Percentiles rank a stretch among this genome's conserved stretches.
Conservation (phyloP, 2,888 invertebrate species). For the Clunio marinus region DNA sequence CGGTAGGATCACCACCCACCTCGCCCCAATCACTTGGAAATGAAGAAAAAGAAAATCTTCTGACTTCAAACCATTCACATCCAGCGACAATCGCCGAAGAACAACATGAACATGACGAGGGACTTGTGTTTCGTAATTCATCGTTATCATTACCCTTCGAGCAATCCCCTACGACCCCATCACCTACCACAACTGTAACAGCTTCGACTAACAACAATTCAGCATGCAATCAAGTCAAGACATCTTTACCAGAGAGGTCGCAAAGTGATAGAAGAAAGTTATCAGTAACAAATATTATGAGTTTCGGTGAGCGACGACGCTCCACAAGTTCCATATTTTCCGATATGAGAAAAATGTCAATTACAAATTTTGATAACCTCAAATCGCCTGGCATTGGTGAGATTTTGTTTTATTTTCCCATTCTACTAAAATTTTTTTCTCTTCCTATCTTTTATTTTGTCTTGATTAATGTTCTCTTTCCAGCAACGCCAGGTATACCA, state of each 20-base stretch:
- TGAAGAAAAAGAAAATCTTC: conserved; percentile 8
- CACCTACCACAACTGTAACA: conserved; percentile 43
- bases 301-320: conserved; percentile 51
- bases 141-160: conserved; percentile 44
- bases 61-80: background rate
- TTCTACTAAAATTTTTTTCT: background rate
- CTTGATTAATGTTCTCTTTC: background rate
- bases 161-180: conserved; percentile 40
- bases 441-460: background rate
- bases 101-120: conserved; percentile 5
- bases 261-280: conserved; percentile 45
- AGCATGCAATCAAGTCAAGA: conserved; percentile 5
- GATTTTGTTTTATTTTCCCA: conserved; percentile 39
- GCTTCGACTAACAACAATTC: conserved; percentile 42
- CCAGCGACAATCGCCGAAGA: conserved; percentile 33
- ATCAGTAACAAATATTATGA: conserved; percentile 51
- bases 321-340: conserved; percentile 48
- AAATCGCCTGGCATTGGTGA: conserved; percentile 47
- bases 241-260: conserved; percentile 22
- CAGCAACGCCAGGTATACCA: conserved; percentile 60
- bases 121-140: conserved; percentile 14
- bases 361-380: conserved; percentile 51
- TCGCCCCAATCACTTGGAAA: background rate
- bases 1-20: conserved; percentile 22
- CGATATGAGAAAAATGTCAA: conserved; percentile 50